Conservation (phyloP, 64 coral and sea anemone species). For the Orbicella faveolata region DNA sequence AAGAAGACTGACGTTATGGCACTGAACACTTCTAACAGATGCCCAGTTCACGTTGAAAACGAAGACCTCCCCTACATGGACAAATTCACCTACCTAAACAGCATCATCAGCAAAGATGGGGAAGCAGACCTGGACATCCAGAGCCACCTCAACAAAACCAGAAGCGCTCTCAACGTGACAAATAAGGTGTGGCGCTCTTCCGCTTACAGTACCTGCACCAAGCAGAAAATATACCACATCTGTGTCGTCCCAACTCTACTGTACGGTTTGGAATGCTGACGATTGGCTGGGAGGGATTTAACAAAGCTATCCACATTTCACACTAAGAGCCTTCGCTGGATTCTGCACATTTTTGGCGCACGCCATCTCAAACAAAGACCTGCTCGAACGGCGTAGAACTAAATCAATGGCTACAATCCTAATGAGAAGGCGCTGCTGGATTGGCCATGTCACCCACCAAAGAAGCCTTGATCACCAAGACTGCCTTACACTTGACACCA, state of each 20-base stretch:
- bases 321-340: neutral
- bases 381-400: neutral
- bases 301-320: neutral
- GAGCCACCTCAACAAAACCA: slow-evolving; percentile 29
- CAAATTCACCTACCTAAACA: neutral
- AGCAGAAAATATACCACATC: slow-evolving; percentile 45
- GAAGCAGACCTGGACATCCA: slow-evolving; percentile 15
- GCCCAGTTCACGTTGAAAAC: neutral
- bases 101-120: slow-evolving; percentile 11
- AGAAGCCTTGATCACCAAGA: neutral
- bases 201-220: slow-evolving; percentile 31
- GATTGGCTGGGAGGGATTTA: neutral
- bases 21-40: neutral
- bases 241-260: slow-evolving; percentile 40
- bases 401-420: neutral
- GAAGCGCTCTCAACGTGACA: slow-evolving; percentile 25
- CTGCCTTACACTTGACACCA: neutral
- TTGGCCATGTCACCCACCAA: neutral
- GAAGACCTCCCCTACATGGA: neutral
- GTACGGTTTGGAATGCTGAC: slow-evolving; percentile 25
- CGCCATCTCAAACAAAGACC: neutral
- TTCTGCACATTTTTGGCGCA: slow-evolving; percentile 8
- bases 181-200: slow-evolving; percentile 40
- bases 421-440: neutral
- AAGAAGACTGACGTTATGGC: slow-evolving; percentile 13